phyloP scores from a whole-genome alignment of 2,888 invertebrate genomes.

The Anthrax anthrax region DNA sequence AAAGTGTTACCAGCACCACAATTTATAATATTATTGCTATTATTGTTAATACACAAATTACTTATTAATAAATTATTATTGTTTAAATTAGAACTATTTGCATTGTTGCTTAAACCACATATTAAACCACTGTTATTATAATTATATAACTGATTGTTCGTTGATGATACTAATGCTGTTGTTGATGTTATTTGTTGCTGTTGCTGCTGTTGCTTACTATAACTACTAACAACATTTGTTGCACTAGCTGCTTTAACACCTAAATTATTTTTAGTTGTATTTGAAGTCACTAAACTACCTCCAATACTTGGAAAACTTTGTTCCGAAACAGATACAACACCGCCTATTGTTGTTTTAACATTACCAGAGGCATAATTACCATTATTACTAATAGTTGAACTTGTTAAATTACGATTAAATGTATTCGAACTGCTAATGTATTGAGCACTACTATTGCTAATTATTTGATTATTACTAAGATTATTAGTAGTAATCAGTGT shows the following conservation, averaged over 20 bases:
- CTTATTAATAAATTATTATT: constrained; percentile 14
- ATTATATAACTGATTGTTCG: not conserved
- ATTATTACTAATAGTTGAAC: constrained; percentile 1
- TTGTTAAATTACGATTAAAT: not conserved
- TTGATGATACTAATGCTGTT: not conserved
- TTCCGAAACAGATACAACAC: constrained; percentile 5
- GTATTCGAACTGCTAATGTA: not conserved
- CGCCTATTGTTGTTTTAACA: constrained; percentile 2
- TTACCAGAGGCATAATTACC: not conserved
- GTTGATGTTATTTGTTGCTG: constrained; percentile 9
- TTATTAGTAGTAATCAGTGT: not conserved
- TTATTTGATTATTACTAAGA: constrained; percentile 3
- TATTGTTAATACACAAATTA: constrained; percentile 17
- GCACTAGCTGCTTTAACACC: not conserved
- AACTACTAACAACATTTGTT: constrained; percentile 11
- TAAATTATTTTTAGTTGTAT: constrained; percentile 4
- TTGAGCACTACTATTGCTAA: constrained; percentile 4
- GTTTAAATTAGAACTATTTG: constrained; percentile 7
- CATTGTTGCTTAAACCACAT: not conserved
- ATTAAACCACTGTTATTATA: not conserved
- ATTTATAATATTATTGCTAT: constrained; percentile 18
- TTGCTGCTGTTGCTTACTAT: constrained; percentile 14
- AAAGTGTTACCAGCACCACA: constrained; percentile 15
- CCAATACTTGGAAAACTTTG: constrained; percentile 3
- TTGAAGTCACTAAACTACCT: constrained; percentile 2